These are phyloP conservation scores for Fringilla coelebs DNA, from an alignment of 2,797 vertebrate genomes.

Conservation along the genomic window DNA sequence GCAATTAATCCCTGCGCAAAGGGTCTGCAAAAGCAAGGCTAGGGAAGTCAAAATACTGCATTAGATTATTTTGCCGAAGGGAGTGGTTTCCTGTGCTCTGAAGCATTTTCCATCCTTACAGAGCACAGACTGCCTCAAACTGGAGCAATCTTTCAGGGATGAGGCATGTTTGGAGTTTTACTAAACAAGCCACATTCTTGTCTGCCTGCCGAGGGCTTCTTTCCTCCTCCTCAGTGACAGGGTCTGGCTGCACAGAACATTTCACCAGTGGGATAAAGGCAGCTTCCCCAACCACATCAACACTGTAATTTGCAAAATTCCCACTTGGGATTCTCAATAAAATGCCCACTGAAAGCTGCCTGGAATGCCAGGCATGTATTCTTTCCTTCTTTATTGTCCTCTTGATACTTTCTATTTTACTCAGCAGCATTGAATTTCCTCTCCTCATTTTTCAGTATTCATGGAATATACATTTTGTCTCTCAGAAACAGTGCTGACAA, in stretches of 20 bases:
- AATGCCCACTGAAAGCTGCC: constrained; percentile 13
- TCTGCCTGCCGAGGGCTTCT: not conserved
- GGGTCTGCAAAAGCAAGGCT: not conserved
- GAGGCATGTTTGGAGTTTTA: not conserved
- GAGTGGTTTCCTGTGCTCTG: constrained; percentile 50
- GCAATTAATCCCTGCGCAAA: not conserved
- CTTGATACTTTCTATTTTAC: constrained; percentile 17
- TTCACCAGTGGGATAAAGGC: not conserved
- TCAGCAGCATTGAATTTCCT: not conserved
- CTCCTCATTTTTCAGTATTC: not conserved
- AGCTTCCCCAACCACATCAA: not conserved
- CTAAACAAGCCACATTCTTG: constrained; percentile 13
- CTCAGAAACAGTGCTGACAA: constrained; percentile 41
- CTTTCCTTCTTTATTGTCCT: not conserved
- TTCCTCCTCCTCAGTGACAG: not conserved
- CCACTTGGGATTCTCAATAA: not conserved
- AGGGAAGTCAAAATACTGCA: not conserved
- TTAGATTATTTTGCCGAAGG: not conserved
- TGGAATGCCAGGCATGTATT: constrained; percentile 2
- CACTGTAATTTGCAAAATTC: not conserved
- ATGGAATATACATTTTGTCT: constrained; percentile 5
- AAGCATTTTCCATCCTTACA: constrained; percentile 2
- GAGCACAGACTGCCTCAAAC: constrained; percentile 17
- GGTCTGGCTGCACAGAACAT: not conserved
- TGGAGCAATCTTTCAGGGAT: not conserved